These are phyloP conservation scores for Misgurnus anguillicaudatus DNA, from an alignment of 2,113 vertebrate species.

Conservation along the genomic window DNA sequence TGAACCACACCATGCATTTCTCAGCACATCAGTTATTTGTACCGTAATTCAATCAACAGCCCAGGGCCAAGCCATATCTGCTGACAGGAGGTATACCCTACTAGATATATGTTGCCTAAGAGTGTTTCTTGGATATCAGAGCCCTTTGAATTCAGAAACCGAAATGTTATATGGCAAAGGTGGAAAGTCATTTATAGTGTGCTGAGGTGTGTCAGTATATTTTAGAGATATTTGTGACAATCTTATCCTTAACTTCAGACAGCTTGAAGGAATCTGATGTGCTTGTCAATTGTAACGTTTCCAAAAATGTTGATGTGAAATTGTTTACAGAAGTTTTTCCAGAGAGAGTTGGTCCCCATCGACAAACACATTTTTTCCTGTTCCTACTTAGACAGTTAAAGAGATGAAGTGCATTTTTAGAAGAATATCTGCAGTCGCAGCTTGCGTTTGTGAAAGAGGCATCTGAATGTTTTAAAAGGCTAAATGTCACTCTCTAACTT, in stretches of 20 bases:
- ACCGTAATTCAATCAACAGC: neutral
- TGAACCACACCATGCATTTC: neutral
- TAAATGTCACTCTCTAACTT: conserved; percentile 44
- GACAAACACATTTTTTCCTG: neutral
- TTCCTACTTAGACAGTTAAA: neutral
- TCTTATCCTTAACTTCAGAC: neutral
- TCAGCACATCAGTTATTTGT: conserved; percentile 9
- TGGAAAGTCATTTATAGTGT: conserved; percentile 3
- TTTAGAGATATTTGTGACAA: conserved; percentile 18
- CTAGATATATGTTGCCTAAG: neutral
- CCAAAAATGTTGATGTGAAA: conserved; percentile 17
- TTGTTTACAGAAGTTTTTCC: neutral
- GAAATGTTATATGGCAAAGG: neutral
- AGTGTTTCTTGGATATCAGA: neutral
- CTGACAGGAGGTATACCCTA: conserved; percentile 4
- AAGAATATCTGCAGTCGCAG: neutral
- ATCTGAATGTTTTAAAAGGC: conserved; percentile 40
- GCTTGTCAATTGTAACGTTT: neutral
- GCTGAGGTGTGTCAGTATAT: conserved; percentile 12
- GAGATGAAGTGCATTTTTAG: neutral
- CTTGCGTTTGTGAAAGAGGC: conserved; percentile 24
- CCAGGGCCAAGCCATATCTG: neutral
- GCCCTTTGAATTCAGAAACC: neutral
- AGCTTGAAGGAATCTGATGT: neutral
- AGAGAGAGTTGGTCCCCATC: neutral